Percentiles rank a stretch among this genome's conserved stretches.
Evolutionary conservation across 2,113 vertebrate species (phyloP).

Genomic region (Pangasianodon gigas): DNA sequence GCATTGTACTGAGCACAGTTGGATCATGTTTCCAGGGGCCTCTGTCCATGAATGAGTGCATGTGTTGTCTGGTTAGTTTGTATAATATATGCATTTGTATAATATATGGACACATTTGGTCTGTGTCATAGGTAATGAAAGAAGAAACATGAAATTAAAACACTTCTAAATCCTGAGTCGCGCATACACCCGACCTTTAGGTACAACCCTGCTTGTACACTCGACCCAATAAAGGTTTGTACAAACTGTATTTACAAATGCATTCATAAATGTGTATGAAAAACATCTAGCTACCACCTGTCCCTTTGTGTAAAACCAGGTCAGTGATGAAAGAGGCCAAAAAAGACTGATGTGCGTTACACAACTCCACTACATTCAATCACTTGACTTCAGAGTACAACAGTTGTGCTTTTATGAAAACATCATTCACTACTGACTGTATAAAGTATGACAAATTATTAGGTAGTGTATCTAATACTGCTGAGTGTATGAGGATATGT

Average conservation of each 20-base stretch:
- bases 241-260: background rate
- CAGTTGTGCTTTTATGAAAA: background rate
- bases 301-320: conserved; percentile 8
- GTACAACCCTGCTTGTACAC: background rate
- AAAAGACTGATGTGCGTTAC: background rate
- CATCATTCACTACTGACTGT: background rate
- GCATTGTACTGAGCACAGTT: background rate
- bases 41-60: conserved; percentile 16
- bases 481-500: background rate
- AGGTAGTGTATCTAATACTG: background rate
- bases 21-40: conserved; percentile 3
- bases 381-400: background rate
- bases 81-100: conserved; percentile 2
- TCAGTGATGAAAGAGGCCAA: background rate
- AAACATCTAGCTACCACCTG: conserved; percentile 1
- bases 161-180: background rate
- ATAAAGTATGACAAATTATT: background rate
- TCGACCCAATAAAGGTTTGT: background rate
- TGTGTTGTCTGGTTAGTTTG: conserved; percentile 3
- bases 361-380: background rate
- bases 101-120: background rate
- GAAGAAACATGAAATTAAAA: background rate
- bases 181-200: background rate
- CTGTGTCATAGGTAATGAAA: background rate
- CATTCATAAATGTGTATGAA: background rate